These are phyloP conservation scores for Dicentrarchus labrax DNA, from an alignment of 2,113 vertebrate species.

Conservation along the genomic window DNA sequence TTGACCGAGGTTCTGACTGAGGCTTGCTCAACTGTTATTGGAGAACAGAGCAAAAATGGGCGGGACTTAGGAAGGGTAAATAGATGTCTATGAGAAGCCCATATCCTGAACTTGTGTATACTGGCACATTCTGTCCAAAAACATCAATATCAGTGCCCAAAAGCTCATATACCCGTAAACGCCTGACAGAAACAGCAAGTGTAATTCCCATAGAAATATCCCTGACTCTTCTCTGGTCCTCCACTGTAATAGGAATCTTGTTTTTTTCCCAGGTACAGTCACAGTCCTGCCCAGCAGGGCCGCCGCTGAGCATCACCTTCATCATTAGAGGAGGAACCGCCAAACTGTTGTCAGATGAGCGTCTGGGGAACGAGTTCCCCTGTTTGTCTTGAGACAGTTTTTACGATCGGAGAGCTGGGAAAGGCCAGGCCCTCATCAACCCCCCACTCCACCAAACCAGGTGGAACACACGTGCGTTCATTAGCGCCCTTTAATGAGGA, in stretches of 20 bases:
- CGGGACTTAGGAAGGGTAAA: not conserved
- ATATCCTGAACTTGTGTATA: not conserved
- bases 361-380: constrained; percentile 60
- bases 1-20: no score
- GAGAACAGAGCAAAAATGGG: no score
- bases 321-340: constrained; percentile 67
- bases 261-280: constrained; percentile 38
- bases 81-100: not conserved
- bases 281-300: constrained; percentile 10
- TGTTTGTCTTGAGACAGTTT: constrained; percentile 70
- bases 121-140: not conserved
- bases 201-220: not conserved
- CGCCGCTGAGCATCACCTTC: constrained; percentile 44
- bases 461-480: constrained; percentile 84
- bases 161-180: not conserved
- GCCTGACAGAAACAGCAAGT: not conserved
- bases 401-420: constrained; percentile 55
- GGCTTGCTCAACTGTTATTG: not conserved
- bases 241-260: not conserved
- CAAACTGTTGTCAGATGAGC: constrained; percentile 71
- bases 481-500: constrained; percentile 85
- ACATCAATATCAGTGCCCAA: not conserved
- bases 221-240: constrained; percentile 6
- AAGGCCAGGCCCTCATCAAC: constrained; percentile 65
- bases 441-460: constrained; percentile 75